phyloP scores from a whole-genome alignment of 2,797 vertebrate genomes.

The Sphenopsis melanotis region DNA sequence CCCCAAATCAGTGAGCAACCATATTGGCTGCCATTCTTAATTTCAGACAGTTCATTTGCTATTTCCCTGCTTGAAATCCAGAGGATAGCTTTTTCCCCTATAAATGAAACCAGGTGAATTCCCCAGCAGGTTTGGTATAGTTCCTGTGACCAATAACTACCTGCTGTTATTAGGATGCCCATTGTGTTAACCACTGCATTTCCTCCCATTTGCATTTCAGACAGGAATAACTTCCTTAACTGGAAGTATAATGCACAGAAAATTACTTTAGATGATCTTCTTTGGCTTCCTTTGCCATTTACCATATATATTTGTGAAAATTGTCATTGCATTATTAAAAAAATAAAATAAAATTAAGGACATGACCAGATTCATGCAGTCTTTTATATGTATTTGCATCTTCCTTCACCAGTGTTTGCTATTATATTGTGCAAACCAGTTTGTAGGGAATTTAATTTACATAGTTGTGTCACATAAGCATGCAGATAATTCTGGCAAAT shows the following conservation, averaged over 20 bases:
- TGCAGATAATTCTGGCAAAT: background rate
- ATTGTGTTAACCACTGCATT: background rate
- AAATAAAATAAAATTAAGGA: background rate
- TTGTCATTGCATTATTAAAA: background rate
- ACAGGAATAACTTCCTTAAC: background rate
- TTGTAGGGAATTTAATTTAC: background rate
- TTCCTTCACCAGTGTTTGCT: background rate
- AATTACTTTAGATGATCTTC: background rate
- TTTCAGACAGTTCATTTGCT: conserved; percentile 2
- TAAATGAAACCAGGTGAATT: conserved; percentile 16
- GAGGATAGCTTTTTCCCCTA: background rate
- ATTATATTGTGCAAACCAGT: background rate
- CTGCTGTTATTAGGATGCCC: background rate
- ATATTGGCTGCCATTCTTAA: background rate
- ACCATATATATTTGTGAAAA: background rate
- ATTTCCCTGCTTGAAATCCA: conserved; percentile 21
- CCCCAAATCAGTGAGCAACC: background rate
- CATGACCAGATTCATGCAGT: background rate
- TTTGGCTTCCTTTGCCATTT: background rate
- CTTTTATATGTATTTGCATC: background rate
- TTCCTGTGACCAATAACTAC: background rate
- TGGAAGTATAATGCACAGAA: background rate
- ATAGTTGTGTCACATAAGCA: background rate
- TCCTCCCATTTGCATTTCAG: background rate
- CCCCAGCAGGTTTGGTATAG: background rate